Conservation (phyloP, 1,140 invertebrate species). For the Ceratina japonica region DNA sequence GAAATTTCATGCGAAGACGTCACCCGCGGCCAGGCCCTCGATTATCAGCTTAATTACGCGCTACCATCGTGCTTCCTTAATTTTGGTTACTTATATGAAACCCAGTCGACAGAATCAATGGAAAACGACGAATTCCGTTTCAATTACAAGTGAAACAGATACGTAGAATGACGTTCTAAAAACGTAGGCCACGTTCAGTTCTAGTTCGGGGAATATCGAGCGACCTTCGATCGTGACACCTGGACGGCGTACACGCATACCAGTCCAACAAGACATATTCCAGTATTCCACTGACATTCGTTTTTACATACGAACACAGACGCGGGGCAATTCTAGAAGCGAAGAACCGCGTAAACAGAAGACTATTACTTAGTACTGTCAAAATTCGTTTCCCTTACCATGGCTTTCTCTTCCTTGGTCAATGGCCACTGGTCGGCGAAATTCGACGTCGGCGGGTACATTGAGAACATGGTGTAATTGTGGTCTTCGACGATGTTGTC, state of each 20-base stretch:
- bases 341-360: background rate
- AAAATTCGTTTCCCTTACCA: conserved; percentile 58
- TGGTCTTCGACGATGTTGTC: conserved; percentile 70
- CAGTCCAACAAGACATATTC: background rate
- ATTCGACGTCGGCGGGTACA: conserved; percentile 65
- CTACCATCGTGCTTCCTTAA: conserved; percentile 11
- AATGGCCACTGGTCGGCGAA: conserved; percentile 58
- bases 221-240: conserved; percentile 55
- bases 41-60: conserved; percentile 43
- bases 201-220: conserved; percentile 47
- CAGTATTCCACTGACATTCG: background rate
- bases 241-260: conserved; percentile 31
- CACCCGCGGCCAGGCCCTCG: conserved; percentile 11
- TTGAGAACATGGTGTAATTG: conserved; percentile 68
- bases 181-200: conserved; percentile 16
- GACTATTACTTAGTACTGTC: background rate
- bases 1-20: conserved; percentile 45
- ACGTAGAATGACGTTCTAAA: background rate
- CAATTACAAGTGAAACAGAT: too few species aligned
- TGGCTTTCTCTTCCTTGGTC: conserved; percentile 65
- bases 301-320: background rate
- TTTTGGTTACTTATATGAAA: too few species aligned
- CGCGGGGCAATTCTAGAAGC: background rate
- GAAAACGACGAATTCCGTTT: background rate
- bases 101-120: too few species aligned